Evolutionary conservation across 2,113 vertebrate genomes (phyloP).

Genomic region (Apaloderma vittatum): DNA sequence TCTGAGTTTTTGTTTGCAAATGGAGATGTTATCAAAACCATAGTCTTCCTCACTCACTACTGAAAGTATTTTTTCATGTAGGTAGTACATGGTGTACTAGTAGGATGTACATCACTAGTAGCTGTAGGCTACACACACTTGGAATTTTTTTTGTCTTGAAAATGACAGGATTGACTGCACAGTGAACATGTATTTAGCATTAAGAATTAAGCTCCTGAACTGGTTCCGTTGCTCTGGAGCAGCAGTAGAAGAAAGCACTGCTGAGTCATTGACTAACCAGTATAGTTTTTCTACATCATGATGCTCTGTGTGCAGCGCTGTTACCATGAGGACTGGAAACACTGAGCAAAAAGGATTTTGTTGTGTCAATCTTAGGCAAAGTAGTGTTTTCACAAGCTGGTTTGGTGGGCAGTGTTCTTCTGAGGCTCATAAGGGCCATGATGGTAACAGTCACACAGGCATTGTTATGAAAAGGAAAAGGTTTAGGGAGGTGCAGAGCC

Average conservation of each 20-base stretch:
- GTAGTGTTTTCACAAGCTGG: background rate
- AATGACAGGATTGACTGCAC: background rate
- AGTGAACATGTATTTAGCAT: background rate
- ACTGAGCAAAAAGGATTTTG: background rate
- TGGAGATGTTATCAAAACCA: background rate
- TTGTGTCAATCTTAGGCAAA: background rate
- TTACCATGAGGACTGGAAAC: background rate
- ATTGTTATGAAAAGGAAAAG: background rate
- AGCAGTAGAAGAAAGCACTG: background rate
- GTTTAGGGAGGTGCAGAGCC: background rate
- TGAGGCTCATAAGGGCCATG: background rate
- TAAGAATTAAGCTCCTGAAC: background rate
- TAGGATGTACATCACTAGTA: background rate
- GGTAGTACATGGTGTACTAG: background rate
- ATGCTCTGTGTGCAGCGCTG: accelerated
- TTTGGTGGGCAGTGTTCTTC: background rate
- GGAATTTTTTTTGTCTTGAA: background rate
- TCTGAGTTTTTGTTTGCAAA: background rate
- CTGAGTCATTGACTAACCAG: background rate
- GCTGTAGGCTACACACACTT: background rate
- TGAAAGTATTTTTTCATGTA: background rate
- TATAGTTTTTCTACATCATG: background rate
- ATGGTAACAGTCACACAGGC: background rate
- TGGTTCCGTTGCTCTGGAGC: background rate
- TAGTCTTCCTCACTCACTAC: background rate